Percentiles rank a stretch among this genome's conserved stretches.
Conservation (phyloP, 2,888 invertebrate species). For the Dascillus cervinus region DNA sequence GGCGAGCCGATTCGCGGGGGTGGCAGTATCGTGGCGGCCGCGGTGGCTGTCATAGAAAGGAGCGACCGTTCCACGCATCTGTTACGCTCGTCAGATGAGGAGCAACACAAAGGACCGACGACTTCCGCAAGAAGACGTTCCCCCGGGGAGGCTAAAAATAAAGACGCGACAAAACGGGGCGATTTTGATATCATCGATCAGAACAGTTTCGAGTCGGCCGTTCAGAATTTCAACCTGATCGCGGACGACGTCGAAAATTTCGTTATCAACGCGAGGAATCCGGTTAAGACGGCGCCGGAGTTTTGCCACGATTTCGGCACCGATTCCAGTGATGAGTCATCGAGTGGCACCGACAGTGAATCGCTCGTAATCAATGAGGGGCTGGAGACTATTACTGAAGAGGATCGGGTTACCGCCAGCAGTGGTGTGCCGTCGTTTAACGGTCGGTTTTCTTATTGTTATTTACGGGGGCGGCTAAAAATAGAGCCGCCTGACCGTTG, state of each 20-base stretch:
- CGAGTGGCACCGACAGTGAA: conserved; percentile 25
- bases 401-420: conserved; percentile 32
- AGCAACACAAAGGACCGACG: conserved; percentile 1
- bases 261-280: conserved; percentile 24
- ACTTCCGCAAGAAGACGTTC: conserved; percentile 14
- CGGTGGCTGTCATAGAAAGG: conserved; percentile 45
- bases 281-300: conserved; percentile 27
- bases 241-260: conserved; percentile 38
- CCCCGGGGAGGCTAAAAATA: conserved; percentile 26
- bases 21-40: conserved; percentile 51
- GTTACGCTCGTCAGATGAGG: conserved; percentile 1
- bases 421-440: too few relatives aligned
- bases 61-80: conserved; percentile 4
- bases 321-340: conserved; percentile 19
- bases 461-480: too few relatives aligned
- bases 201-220: conserved; percentile 33
- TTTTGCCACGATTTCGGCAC: conserved; percentile 14
- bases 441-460: too few relatives aligned
- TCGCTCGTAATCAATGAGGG: conserved; percentile 33
- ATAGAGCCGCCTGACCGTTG: too few relatives aligned
- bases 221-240: conserved; percentile 37
- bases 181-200: conserved; percentile 29
- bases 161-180: conserved; percentile 17
- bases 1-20: too few relatives aligned
- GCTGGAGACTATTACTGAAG: conserved; percentile 40